Evolutionary conservation across 2,797 vertebrate species (phyloP).

Genomic region (Crenichthys baileyi): DNA sequence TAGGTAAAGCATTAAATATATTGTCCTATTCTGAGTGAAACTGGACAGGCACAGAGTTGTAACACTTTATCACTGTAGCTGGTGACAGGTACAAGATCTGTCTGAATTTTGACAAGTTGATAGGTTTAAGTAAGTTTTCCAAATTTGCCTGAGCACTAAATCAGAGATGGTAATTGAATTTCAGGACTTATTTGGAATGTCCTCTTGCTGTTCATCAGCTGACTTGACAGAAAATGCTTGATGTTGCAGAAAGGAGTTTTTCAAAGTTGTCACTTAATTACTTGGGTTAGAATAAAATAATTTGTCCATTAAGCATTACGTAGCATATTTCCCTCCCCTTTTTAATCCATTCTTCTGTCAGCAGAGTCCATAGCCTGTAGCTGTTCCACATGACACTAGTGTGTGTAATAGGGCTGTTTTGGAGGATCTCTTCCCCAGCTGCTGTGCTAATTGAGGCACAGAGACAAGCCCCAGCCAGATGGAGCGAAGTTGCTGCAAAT

Average conservation of each 20-base stretch:
- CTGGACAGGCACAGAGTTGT: background rate
- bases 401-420: conserved; percentile 73
- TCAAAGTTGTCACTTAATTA: conserved; percentile 43
- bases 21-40: background rate
- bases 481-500: conserved; percentile 83
- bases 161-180: background rate
- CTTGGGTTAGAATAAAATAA: conserved; percentile 38
- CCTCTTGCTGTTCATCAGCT: conserved; percentile 30
- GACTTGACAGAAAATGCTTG: conserved; percentile 34
- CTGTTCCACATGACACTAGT: conserved; percentile 61
- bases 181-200: conserved; percentile 8
- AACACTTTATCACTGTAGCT: background rate
- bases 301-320: conserved; percentile 54
- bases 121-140: background rate
- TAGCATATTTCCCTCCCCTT: conserved; percentile 53
- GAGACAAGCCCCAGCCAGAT: conserved; percentile 79
- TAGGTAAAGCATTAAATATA: background rate
- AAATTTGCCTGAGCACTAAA: conserved; percentile 14
- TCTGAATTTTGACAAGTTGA: background rate
- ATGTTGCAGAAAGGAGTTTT: conserved; percentile 27
- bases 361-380: conserved; percentile 56
- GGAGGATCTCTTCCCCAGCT: conserved; percentile 79
- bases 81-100: background rate
- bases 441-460: conserved; percentile 82
- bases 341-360: conserved; percentile 52